Conservation (phyloP, 2,113 vertebrate genomes). For the Nothocercus nigrocapillus region DNA sequence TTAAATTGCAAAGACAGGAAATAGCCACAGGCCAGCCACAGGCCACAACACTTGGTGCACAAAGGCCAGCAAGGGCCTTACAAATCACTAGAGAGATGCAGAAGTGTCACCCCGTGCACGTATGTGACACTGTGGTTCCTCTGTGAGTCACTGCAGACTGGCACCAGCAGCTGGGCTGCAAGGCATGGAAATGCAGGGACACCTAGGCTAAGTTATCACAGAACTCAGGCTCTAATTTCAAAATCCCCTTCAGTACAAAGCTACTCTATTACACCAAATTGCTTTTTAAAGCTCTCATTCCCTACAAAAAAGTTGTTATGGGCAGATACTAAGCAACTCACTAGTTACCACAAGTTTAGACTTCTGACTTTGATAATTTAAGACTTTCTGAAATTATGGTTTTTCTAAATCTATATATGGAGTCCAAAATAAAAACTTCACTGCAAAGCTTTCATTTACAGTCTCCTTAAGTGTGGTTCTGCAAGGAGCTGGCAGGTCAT, state of each 20-base stretch:
- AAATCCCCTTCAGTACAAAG: neutral
- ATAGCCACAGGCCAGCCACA: accelerated
- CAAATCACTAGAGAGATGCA: neutral
- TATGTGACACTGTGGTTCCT: neutral
- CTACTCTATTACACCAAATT: neutral
- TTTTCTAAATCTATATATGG: constrained; percentile 81
- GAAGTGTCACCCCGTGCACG: neutral
- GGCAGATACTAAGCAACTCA: constrained; percentile 47
- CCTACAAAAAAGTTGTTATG: constrained; percentile 47
- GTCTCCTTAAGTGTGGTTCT: constrained; percentile 71
- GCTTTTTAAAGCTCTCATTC: constrained; percentile 33
- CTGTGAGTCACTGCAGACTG: neutral
- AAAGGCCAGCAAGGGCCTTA: neutral
- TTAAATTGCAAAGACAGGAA: neutral
- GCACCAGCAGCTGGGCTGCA: accelerated
- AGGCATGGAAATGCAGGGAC: neutral
- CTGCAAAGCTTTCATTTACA: constrained; percentile 82
- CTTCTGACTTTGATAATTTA: constrained; percentile 78
- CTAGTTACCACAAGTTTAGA: constrained; percentile 74
- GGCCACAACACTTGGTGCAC: neutral
- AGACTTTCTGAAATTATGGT: constrained; percentile 80
- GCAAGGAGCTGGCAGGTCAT: constrained; percentile 66
- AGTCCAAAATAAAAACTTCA: constrained; percentile 78
- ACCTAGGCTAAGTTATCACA: neutral
- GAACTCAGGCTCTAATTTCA: neutral